Percentiles rank a stretch among this genome's conserved stretches.
phyloP scores from a whole-genome alignment of 2,113 vertebrate species.

The Halichoeres trimaculatus region DNA sequence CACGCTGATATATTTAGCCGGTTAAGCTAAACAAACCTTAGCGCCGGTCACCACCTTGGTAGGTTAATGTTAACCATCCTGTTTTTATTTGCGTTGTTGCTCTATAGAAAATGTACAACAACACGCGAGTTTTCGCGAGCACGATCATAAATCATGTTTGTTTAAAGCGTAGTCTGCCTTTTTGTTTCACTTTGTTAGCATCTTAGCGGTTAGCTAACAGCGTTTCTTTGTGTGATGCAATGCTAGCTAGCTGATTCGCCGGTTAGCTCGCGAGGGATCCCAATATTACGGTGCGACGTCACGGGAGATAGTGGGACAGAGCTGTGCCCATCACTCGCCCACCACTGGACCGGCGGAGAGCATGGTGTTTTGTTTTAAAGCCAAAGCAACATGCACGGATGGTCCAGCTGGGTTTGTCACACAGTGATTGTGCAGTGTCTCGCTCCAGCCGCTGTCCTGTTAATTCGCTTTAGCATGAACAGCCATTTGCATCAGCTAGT shows the following conservation, averaged over 20 bases:
- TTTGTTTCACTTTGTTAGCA: constrained; percentile 45
- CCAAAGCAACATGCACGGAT: no score
- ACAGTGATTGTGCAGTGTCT: background rate
- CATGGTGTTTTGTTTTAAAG: no score
- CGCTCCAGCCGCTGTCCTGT: fast-evolving
- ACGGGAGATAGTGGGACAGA: background rate
- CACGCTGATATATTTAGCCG: constrained; percentile 17
- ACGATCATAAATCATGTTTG: no score
- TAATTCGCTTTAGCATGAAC: background rate
- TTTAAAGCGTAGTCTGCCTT: background rate
- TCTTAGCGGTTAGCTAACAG: constrained; percentile 60
- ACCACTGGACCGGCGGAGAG: background rate
- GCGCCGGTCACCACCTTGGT: constrained; percentile 11
- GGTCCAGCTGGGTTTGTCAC: background rate
- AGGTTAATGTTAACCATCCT: background rate
- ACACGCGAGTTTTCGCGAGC: no score
- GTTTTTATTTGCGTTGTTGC: background rate
- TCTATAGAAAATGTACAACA: background rate
- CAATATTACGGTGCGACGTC: background rate
- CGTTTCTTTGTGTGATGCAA: constrained; percentile 68
- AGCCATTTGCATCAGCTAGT: no score
- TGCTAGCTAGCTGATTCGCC: constrained; percentile 44
- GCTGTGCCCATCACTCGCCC: fast-evolving
- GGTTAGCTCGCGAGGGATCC: constrained; percentile 52
- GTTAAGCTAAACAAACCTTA: constrained; percentile 16